phyloP scores from a whole-genome alignment of 2,113 vertebrate species.

The Hystrix brachyura region DNA sequence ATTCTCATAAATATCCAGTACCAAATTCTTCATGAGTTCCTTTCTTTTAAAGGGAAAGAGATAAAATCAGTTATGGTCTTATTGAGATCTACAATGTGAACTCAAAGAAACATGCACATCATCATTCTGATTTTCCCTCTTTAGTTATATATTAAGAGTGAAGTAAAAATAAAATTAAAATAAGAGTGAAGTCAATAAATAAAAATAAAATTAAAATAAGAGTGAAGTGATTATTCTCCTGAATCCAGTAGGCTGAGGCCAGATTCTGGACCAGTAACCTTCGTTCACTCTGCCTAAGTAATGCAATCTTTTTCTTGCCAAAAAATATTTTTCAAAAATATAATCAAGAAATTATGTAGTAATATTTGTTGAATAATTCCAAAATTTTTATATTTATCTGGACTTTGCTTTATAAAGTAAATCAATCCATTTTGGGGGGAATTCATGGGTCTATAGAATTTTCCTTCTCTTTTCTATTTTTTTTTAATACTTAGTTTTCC shows the following conservation, averaged over 20 bases:
- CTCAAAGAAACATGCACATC: constrained; percentile 57
- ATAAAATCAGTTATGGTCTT: constrained; percentile 31
- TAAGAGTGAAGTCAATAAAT: constrained; percentile 74
- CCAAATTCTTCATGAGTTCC: neutral
- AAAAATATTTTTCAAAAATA: constrained; percentile 80
- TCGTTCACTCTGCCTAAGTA: constrained; percentile 65
- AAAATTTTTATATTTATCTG: constrained; percentile 68
- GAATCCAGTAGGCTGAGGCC: too few relatives aligned
- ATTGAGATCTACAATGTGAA: constrained; percentile 75
- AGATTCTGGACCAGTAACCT: constrained; percentile 33
- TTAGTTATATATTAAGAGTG: constrained; percentile 68
- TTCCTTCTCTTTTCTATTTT: constrained; percentile 41
- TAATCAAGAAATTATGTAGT: constrained; percentile 58
- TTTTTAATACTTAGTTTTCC: constrained; percentile 60
- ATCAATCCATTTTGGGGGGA: constrained; percentile 45
- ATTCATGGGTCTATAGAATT: neutral
- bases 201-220: neutral
- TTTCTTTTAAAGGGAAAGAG: constrained; percentile 57
- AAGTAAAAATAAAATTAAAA: constrained; percentile 36
- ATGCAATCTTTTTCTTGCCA: constrained; percentile 63
- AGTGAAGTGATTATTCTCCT: constrained; percentile 70
- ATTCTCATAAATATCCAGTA: constrained; percentile 65
- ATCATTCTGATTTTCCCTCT: constrained; percentile 58
- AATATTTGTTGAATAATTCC: constrained; percentile 68
- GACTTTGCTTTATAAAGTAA: constrained; percentile 60